Evolutionary conservation across 1,140 invertebrate species (phyloP).

Genomic region (Triops cancriformis): DNA sequence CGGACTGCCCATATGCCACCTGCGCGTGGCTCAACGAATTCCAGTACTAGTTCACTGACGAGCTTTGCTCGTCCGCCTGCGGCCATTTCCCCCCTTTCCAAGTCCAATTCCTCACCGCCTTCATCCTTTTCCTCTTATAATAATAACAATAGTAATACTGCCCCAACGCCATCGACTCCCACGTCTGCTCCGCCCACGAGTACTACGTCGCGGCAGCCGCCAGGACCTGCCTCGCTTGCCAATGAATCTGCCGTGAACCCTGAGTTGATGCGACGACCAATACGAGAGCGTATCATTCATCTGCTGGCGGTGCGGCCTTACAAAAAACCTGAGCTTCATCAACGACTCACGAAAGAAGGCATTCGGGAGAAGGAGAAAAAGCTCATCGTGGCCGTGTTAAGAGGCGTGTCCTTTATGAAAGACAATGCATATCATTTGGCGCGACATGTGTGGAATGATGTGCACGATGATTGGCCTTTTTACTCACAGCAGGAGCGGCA

Average conservation of each 20-base stretch:
- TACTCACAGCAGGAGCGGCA: slow-evolving; percentile 80
- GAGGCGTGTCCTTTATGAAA: slow-evolving; percentile 64
- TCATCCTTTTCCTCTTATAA: slow-evolving; percentile 19
- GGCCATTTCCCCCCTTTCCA: slow-evolving; percentile 16
- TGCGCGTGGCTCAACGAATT: neutral
- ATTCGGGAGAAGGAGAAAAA: slow-evolving; percentile 71
- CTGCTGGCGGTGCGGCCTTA: slow-evolving; percentile 80
- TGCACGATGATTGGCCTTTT: slow-evolving; percentile 87
- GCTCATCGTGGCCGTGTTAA: slow-evolving; percentile 61
- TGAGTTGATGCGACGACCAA: slow-evolving; percentile 57
- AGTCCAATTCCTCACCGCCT: slow-evolving; percentile 22
- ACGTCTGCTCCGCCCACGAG: slow-evolving; percentile 11
- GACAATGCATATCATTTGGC: slow-evolving; percentile 81
- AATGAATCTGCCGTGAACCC: slow-evolving; percentile 40
- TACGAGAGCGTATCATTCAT: slow-evolving; percentile 84
- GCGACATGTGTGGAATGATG: slow-evolving; percentile 80
- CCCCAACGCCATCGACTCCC: slow-evolving; percentile 7
- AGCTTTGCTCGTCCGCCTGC: slow-evolving; percentile 21
- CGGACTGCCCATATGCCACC: neutral
- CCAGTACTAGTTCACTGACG: neutral
- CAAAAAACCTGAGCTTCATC: slow-evolving; percentile 81
- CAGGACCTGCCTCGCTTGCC: slow-evolving; percentile 30
- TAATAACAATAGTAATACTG: neutral
- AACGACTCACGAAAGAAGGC: slow-evolving; percentile 67
- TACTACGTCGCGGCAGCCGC: neutral